Percentiles rank a stretch among this genome's conserved stretches.
These are phyloP conservation scores for Papilio demoleus DNA, from an alignment of 2,888 invertebrate species.

Conservation along the genomic window DNA sequence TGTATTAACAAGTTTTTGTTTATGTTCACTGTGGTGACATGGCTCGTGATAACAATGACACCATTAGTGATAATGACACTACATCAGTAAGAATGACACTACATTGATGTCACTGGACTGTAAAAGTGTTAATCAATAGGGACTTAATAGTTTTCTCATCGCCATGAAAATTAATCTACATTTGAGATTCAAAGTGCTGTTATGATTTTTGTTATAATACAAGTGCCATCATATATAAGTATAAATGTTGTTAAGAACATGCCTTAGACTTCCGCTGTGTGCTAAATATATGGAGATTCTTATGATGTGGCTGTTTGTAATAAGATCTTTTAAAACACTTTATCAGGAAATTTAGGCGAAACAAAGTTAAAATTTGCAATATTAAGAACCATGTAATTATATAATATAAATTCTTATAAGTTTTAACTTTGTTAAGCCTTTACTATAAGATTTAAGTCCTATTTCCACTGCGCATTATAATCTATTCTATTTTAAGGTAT, in stretches of 20 bases:
- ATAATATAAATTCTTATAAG: neutral
- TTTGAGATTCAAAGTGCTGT: slow-evolving; percentile 34
- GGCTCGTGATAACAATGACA: neutral
- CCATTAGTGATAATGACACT: neutral
- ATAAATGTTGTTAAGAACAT: slow-evolving; percentile 50
- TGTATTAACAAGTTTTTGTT: neutral
- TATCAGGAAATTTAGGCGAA: neutral
- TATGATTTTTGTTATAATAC: slow-evolving; percentile 5
- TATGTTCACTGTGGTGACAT: neutral
- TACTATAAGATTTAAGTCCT: neutral
- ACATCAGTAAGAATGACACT: neutral
- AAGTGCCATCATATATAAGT: slow-evolving; percentile 11
- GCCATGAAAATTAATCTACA: slow-evolving; percentile 14
- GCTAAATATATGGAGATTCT: slow-evolving; percentile 46
- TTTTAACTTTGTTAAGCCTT: slow-evolving; percentile 5
- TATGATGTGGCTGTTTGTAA: slow-evolving; percentile 54
- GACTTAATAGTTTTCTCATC: neutral
- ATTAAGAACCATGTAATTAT: neutral
- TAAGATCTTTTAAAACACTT: slow-evolving; percentile 31
- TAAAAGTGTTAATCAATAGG: slow-evolving; percentile 1
- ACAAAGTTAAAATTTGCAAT: slow-evolving; percentile 1
- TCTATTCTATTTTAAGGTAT: neutral
- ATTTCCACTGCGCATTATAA: slow-evolving; percentile 35
- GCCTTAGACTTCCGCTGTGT: slow-evolving; percentile 62
- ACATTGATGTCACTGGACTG: slow-evolving; percentile 8